Evolutionary conservation across 2,888 invertebrate species (phyloP), one percentile per base, ranked within the genome.

Genomic region (Morpho achilles): DNA sequence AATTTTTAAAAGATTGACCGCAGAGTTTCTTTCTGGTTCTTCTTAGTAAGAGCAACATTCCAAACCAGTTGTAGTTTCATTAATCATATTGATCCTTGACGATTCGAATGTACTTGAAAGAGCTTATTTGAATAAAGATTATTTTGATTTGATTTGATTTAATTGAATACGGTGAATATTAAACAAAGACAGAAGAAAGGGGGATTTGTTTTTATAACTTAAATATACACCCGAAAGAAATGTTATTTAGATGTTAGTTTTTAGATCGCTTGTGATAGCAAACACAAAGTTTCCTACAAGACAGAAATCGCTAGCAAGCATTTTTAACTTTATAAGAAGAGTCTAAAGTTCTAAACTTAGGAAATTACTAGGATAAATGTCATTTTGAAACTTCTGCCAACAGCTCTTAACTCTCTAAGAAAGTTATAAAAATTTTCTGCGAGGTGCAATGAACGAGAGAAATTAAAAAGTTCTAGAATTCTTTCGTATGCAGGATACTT

Each of bases 361-460:
- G 65, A 62, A 65, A 67, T 65, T 65, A 67, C 66, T 61, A 55
- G 63, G 60, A 67, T 65, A 62, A 65, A 67, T 63, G 65, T 63
- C 60, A 65, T 64, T 62, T 57, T 61, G 56, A 65, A 67, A 65
- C 58, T 67, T 67, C 57, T 60, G 51, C 61, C 63, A 67, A 64
- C 61, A 65, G 62, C 50, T 61, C 61, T 61, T 57, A 65, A 60
- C 61, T 61, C 58, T 61, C 53, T 57, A 47, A 57, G 60, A 57
- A 65, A 65, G 60, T 63, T 63, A 61, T 57, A 48, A 47, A 54
- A 54, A 54, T 48, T 8, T 23, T 42, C 42, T 48, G 54, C 48
- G 42, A 54, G 54, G 48, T 54, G 54, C 54, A 54, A 42, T 46
- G 40, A 40, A 53, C n/a, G 46, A 22, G 46, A 1, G 7, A 39